Percentiles rank a stretch among this genome's conserved stretches.
These are phyloP conservation scores for Triplophysa siluroides DNA, from an alignment of 2,113 vertebrate genomes.

Conservation along the genomic window DNA sequence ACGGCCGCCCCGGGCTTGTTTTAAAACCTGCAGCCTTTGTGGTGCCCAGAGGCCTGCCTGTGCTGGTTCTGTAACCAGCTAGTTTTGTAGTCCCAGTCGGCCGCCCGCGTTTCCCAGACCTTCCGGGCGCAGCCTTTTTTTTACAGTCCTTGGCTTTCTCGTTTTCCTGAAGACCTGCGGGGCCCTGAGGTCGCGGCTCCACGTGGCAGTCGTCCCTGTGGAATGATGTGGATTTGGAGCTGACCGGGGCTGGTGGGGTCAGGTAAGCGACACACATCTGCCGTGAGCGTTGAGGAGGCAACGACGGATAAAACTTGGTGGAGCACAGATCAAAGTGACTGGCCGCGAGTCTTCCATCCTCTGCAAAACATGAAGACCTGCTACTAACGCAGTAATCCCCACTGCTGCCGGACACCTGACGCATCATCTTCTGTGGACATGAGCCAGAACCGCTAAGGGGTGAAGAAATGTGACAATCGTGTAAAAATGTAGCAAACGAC, in stretches of 20 bases:
- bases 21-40: conserved; percentile 98
- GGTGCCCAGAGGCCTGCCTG: conserved; percentile 93
- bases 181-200: conserved; percentile 72
- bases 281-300: conserved; percentile 74
- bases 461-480: no score
- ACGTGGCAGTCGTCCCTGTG: conserved; percentile 82
- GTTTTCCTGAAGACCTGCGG: conserved; percentile 71
- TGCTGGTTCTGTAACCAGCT: conserved; percentile 98
- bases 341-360: conserved; percentile 84
- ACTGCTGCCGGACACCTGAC: conserved; percentile 85
- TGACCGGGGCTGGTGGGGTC: conserved; percentile 69
- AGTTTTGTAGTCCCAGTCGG: conserved; percentile 95
- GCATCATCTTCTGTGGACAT: conserved; percentile 90
- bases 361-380: conserved; percentile 89
- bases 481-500: no score
- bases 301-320: conserved; percentile 87
- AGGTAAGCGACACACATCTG: conserved; percentile 75
- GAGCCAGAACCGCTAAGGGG: no score
- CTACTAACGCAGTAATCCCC: conserved; percentile 88
- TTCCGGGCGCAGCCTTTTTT: conserved; percentile 91
- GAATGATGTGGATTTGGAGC: conserved; percentile 87
- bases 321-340: conserved; percentile 92
- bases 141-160: conserved; percentile 86
- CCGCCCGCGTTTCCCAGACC: conserved; percentile 89
- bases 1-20: conserved; percentile 95